Percentiles rank a stretch among this genome's conserved stretches.
phyloP scores from a whole-genome alignment of 37 sponge, comb jelly and placozoan genomes.

The Agelas oroides region DNA sequence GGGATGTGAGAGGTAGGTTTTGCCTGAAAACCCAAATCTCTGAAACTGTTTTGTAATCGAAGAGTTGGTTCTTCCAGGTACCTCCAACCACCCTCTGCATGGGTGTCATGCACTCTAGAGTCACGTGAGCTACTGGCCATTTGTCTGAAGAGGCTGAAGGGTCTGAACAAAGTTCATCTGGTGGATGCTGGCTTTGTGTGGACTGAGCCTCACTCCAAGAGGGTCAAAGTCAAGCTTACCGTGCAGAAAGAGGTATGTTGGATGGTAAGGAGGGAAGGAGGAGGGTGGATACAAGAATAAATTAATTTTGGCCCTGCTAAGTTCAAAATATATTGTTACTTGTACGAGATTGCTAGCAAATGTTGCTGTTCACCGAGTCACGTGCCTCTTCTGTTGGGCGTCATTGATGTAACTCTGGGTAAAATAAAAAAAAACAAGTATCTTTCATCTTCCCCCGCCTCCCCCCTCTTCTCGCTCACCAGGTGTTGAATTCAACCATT shows the following conservation, averaged over 20 bases:
- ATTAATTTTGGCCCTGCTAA: too few relatives aligned
- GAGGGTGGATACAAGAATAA: neutral
- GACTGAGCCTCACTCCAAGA: conserved; percentile 99
- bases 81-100: conserved; percentile 88
- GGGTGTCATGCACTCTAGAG: conserved; percentile 89
- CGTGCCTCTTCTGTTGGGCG: too few relatives aligned
- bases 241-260: conserved; percentile 89
- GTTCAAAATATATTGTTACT: too few relatives aligned
- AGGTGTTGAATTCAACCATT: conserved; percentile 80
- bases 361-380: too few relatives aligned
- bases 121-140: conserved; percentile 89
- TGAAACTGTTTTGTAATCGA: too few relatives aligned
- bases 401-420: too few relatives aligned
- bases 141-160: conserved; percentile 94
- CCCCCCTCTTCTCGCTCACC: neutral
- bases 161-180: conserved; percentile 83
- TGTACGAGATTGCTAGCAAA: too few relatives aligned
- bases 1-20: conserved; percentile 85
- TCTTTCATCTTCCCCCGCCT: neutral
- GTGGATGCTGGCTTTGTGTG: conserved; percentile 97
- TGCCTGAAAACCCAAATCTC: too few relatives aligned
- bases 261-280: neutral
- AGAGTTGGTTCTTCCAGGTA: conserved; percentile 82
- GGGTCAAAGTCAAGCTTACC: conserved; percentile 93
- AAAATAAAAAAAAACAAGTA: too few relatives aligned